phyloP scores from a whole-genome alignment of 2,888 invertebrate species.

The Habrosyne pyritoides region DNA sequence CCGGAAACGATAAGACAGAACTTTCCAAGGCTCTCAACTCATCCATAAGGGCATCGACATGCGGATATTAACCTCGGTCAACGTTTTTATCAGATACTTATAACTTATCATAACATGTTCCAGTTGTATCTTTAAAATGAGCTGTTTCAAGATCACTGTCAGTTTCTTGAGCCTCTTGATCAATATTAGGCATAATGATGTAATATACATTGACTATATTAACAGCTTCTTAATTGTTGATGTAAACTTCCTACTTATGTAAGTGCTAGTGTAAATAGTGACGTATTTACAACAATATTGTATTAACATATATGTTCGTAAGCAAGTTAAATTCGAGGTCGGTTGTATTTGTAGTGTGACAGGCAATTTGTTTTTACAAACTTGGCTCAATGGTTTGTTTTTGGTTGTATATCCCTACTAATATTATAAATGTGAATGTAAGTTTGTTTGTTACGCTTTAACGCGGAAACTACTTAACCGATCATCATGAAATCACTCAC shows the following conservation, averaged over 20 bases:
- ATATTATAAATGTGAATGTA: too few species aligned
- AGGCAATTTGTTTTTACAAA: conserved; percentile 11
- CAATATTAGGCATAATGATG: background rate
- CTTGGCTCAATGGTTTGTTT: background rate
- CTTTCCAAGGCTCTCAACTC: background rate
- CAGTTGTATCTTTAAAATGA: background rate
- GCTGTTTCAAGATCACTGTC: background rate
- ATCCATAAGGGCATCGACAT: background rate
- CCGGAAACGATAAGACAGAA: background rate
- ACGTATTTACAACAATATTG: conserved; percentile 20
- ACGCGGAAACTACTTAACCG: too few species aligned
- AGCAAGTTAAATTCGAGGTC: conserved; percentile 15
- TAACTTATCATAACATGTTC: background rate
- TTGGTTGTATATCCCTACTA: too few species aligned
- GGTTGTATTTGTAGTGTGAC: conserved; percentile 11
- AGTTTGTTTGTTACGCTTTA: too few species aligned
- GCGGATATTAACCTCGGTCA: background rate
- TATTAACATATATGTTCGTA: conserved; percentile 19
- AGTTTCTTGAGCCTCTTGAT: background rate
- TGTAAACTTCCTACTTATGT: conserved; percentile 17
- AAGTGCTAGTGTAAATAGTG: conserved; percentile 20
- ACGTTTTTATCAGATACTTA: background rate
- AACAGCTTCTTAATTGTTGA: conserved; percentile 12
- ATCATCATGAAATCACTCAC: too few species aligned
- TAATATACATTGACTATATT: background rate